Percentiles rank a stretch among this genome's conserved stretches.
Conservation (phyloP, 37 sponge, comb jelly and placozoan genomes). For the Chondrosia reniformis region DNA sequence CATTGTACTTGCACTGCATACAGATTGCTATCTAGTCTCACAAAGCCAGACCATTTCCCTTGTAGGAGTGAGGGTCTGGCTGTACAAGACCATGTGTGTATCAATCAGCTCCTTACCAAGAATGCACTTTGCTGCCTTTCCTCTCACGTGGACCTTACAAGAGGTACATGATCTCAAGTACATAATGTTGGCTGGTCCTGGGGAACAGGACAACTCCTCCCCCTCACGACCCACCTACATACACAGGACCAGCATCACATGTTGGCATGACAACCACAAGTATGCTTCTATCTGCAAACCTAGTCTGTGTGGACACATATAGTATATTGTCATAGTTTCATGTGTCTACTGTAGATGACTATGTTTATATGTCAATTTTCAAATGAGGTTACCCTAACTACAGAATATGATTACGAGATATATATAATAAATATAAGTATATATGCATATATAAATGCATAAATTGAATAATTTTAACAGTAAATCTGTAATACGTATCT, state of each 20-base stretch:
- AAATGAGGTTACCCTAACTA: too few relatives aligned
- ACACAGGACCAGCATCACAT: too few relatives aligned
- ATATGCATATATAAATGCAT: slow-evolving; percentile 9
- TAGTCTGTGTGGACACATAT: too few relatives aligned
- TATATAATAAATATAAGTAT: slow-evolving; percentile 4
- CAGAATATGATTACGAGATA: neutral
- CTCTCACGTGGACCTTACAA: slow-evolving; percentile 29
- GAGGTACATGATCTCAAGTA: slow-evolving; percentile 44
- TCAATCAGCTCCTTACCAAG: slow-evolving; percentile 71
- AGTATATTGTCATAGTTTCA: too few relatives aligned
- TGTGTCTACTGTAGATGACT: too few relatives aligned
- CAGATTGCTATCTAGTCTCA: neutral
- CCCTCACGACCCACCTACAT: neutral
- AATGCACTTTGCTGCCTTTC: slow-evolving; percentile 55
- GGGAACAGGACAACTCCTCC: slow-evolving; percentile 13
- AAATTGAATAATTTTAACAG: neutral
- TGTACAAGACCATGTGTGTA: too few relatives aligned
- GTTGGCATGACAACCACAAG: too few relatives aligned
- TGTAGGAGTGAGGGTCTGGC: too few relatives aligned
- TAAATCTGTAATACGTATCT: neutral
- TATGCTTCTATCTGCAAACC: too few relatives aligned
- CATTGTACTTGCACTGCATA: too few relatives aligned
- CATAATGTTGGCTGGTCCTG: slow-evolving; percentile 39
- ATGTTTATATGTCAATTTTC: too few relatives aligned
- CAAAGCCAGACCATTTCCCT: neutral